Conservation (phyloP, 1,140 invertebrate species). For the Lepidurus arcticus region DNA sequence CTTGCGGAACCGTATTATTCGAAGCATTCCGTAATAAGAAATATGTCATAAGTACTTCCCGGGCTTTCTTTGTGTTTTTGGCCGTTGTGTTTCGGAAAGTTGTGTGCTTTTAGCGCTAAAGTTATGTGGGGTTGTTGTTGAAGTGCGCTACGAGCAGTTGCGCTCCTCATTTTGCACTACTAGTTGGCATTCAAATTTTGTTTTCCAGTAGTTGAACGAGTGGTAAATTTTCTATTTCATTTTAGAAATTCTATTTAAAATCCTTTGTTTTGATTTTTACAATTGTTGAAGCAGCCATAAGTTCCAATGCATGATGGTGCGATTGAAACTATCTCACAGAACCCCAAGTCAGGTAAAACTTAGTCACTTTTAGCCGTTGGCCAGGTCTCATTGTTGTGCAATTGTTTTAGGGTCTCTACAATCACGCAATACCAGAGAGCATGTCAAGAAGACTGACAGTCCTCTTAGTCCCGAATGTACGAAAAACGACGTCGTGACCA, state of each 20-base stretch:
- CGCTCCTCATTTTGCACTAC: too few relatives aligned
- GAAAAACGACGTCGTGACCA: not conserved
- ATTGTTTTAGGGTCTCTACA: not conserved
- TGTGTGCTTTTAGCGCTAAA: too few relatives aligned
- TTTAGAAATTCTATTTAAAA: too few relatives aligned
- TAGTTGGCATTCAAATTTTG: too few relatives aligned
- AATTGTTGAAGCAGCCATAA: not conserved
- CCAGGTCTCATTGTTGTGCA: not conserved
- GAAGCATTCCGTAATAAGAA: conserved; percentile 19
- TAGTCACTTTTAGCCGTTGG: too few relatives aligned
- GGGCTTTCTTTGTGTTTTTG: too few relatives aligned
- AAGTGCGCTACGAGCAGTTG: too few relatives aligned
- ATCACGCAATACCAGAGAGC: not conserved
- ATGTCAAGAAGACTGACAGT: not conserved
- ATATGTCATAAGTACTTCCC: not conserved
- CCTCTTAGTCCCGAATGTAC: not conserved
- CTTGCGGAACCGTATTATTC: conserved; percentile 16
- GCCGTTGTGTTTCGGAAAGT: too few relatives aligned
- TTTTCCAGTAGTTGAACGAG: too few relatives aligned
- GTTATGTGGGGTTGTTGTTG: too few relatives aligned
- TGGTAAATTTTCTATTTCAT: too few relatives aligned
- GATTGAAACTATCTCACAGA: not conserved
- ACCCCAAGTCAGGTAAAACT: not conserved
- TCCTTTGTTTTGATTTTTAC: not conserved
- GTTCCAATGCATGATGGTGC: conserved; percentile 2